Evolutionary conservation across 2,113 vertebrate species (phyloP), one percentile per base, ranked within the genome.

Genomic region (Pagrus major): DNA sequence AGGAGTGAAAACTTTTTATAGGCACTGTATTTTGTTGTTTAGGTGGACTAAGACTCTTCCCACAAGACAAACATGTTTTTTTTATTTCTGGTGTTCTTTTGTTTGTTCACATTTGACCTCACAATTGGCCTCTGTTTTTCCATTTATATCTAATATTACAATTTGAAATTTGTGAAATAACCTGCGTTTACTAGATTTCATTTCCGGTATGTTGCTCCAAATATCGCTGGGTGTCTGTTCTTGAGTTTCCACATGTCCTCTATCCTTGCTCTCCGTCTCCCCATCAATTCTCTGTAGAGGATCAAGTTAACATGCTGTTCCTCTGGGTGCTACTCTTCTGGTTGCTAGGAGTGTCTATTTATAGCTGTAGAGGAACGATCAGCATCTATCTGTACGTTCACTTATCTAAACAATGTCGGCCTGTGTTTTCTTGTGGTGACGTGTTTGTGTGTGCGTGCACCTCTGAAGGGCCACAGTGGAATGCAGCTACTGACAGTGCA

Each of bases 281-380:
- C 21, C n/a, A 31, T 88, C 42, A 58, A 44, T 63, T 84, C 12
- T 84, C 80, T 86, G 66, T 47, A 31, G 35, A 86, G 86, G 68
- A 73, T 86, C 76, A 83, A 72, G 83, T 81, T 78, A 86, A 81
- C 88, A 68, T 55, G 67, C 64, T 63, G 84, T 82, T 91, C 80
- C 80, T 83, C 58, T 88, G 84, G 84, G 82, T 86, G 72, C 84
- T 76, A 27, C 76, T 84, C 82, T 77, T 80, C 74, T 23, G 41
- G 81, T 90, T 90, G 77, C 87, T 78, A 80, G 70, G 84, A 84
- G 56, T 33, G 55, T 77, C 87, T 93, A 91, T 93, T 93, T 89
- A 87, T 93, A 92, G 87, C 67, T 25, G 44, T 37, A 49, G 63
- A 85, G 74, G 61, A 89, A 90, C 37, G 75, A 77, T 83, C 75